A percentile compares a stretch with the other conserved stretches of the same genome.
phyloP scores from a whole-genome alignment of 1,140 invertebrate species.

The Drosophila nikananu region DNA sequence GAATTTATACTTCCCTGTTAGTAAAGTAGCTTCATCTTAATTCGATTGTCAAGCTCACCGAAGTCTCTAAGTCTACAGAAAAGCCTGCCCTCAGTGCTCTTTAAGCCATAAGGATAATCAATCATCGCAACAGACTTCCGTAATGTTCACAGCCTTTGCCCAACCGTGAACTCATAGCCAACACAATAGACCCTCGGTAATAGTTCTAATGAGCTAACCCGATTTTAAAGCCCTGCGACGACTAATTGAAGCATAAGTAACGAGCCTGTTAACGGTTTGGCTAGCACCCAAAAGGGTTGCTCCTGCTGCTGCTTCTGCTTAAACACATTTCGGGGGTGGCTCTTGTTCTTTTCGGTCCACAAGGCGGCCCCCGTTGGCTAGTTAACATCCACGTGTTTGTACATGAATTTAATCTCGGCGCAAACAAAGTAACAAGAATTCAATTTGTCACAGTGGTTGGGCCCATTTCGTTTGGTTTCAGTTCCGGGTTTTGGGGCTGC shows the following conservation, averaged over 20 bases:
- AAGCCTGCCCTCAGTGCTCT: background rate
- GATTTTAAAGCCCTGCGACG: slow-evolving; percentile 37
- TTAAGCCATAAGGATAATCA: slow-evolving; percentile 9
- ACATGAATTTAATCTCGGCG: slow-evolving; percentile 78
- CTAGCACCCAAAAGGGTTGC: slow-evolving; percentile 8
- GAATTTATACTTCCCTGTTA: background rate
- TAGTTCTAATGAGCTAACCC: slow-evolving; percentile 58
- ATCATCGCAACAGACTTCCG: background rate
- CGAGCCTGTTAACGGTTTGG: slow-evolving; percentile 51
- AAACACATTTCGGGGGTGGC: slow-evolving; percentile 31
- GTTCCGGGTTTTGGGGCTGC: slow-evolving; percentile 16
- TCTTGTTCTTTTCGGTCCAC: slow-evolving; percentile 14
- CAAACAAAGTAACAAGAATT: slow-evolving; percentile 83
- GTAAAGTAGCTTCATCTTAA: background rate
- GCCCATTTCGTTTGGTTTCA: slow-evolving; percentile 17
- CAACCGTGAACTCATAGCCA: background rate
- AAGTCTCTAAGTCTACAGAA: background rate
- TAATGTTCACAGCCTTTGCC: slow-evolving; percentile 2
- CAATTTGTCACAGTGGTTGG: slow-evolving; percentile 82
- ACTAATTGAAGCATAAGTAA: slow-evolving; percentile 73
- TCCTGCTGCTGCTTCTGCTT: background rate
- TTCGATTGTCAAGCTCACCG: background rate
- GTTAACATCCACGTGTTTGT: slow-evolving; percentile 70
- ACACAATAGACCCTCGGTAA: slow-evolving; percentile 19
- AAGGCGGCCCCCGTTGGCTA: slow-evolving; percentile 33